A percentile compares a stretch with the other conserved stretches of the same genome.
These are phyloP conservation scores for Xiphydria camelus DNA, from an alignment of 2,888 invertebrate genomes.

Conservation along the genomic window DNA sequence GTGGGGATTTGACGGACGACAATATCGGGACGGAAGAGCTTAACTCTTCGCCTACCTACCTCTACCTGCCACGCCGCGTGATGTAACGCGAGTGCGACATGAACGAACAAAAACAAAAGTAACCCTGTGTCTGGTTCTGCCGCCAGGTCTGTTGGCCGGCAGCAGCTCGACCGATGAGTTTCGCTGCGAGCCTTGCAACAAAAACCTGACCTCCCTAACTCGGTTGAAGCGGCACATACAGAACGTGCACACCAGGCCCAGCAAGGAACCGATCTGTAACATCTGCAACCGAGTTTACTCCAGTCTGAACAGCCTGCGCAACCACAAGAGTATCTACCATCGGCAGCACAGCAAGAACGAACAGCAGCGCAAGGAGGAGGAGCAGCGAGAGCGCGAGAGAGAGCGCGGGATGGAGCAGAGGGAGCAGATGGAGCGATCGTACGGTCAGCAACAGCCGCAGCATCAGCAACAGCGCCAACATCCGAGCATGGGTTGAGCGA, in stretches of 20 bases:
- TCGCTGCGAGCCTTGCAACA: slow-evolving; percentile 90
- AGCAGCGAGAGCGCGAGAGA: slow-evolving; percentile 44
- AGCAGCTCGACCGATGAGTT: slow-evolving; percentile 81
- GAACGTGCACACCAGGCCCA: slow-evolving; percentile 89
- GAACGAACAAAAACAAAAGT: no score
- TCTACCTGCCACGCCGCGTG: no score
- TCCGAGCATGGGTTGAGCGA: slow-evolving; percentile 39
- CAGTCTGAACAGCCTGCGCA: slow-evolving; percentile 86
- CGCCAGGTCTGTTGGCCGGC: slow-evolving; percentile 65
- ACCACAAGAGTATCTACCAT: slow-evolving; percentile 93
- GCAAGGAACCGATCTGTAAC: slow-evolving; percentile 88
- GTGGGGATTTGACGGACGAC: background rate
- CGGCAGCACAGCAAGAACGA: slow-evolving; percentile 65
- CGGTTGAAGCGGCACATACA: slow-evolving; percentile 89
- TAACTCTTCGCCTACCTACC: no score
- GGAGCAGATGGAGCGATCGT: slow-evolving; percentile 26
- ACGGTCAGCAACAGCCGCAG: slow-evolving; percentile 30
- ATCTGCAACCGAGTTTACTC: slow-evolving; percentile 91
- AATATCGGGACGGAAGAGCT: background rate
- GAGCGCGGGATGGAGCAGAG: background rate
- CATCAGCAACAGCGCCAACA: slow-evolving; percentile 38
- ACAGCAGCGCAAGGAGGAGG: slow-evolving; percentile 72
- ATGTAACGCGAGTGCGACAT: no score
- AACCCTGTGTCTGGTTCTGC: slow-evolving; percentile 60
- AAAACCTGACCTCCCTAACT: slow-evolving; percentile 84